Conservation (phyloP, 1,140 invertebrate species). For the Batillaria attramentaria region DNA sequence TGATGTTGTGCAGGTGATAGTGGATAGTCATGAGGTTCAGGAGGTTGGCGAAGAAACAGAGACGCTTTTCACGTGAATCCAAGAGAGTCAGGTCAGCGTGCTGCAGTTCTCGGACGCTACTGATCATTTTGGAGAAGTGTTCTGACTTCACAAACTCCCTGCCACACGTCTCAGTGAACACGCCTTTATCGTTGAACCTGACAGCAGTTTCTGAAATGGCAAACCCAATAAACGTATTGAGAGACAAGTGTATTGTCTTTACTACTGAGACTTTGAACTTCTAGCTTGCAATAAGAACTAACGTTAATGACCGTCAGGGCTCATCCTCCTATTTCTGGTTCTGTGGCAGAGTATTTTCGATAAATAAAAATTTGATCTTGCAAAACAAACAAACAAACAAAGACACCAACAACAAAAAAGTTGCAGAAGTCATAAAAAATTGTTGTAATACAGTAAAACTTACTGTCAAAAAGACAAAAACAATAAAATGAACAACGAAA, state of each 20-base stretch:
- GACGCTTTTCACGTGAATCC: conserved; percentile 49
- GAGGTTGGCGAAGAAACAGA: conserved; percentile 68
- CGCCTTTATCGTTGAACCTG: conserved; percentile 53
- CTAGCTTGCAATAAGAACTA: too few species aligned
- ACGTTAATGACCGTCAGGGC: too few species aligned
- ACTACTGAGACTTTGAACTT: too few species aligned
- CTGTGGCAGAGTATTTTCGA: too few species aligned
- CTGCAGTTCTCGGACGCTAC: conserved; percentile 47
- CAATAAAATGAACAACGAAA: not conserved
- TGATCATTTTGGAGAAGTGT: conserved; percentile 55
- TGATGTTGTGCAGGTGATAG: conserved; percentile 50
- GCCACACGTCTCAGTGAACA: conserved; percentile 59
- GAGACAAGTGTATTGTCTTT: too few species aligned
- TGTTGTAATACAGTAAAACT: conserved; percentile 1
- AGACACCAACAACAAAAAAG: not conserved
- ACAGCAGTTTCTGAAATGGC: too few species aligned
- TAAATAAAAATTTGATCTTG: too few species aligned
- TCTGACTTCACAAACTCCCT: conserved; percentile 45
- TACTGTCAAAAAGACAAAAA: conserved; percentile 5
- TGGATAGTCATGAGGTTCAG: conserved; percentile 68
- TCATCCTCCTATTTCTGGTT: too few species aligned
- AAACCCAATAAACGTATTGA: too few species aligned
- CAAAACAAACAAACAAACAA: not conserved
- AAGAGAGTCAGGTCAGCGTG: conserved; percentile 56
- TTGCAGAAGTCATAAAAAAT: too few species aligned